Evolutionary conservation across 2,888 invertebrate species (phyloP), one percentile per base, ranked within the genome.

Genomic region (Pyralis farinalis): DNA sequence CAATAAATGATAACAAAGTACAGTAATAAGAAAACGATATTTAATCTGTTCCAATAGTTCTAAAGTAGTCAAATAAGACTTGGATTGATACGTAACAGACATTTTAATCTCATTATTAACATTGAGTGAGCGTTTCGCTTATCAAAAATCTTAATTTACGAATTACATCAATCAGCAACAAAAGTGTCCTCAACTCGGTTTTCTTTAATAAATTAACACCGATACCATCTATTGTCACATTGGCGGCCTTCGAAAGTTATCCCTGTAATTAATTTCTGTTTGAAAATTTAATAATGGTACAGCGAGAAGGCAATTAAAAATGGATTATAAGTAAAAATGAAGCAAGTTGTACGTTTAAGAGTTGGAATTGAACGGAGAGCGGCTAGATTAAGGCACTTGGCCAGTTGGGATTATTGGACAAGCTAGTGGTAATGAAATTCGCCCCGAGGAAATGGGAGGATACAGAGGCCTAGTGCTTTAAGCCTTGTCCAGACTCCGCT

Each of bases 341-440:
- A 77, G 68, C 71, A 75, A 86, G 74, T 78, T 69, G 71, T 66
- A 68, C 71, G 69, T 83, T 84, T 74, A 73, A 74, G 79, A 82
- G 78, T 84, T 58, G 73, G 69, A 81, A 82, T 86, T 76, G 79
- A 77, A 82, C 69, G 61, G 68, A 65, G 70, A 75, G 78, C 66
- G 76, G 74, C 75, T 68, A 78, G 86, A 87, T 86, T 85, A 85
- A 76, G 76, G 71, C 80, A 80, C 71, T 84, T 77, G 83, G 71
- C 73, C 71, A 64, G 61, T 61, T 51, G 56, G 78, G 84, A 87
- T 88, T 88, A 86, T 73, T 63, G 72, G 73, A 68, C 76, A 71
- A 73, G 79, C 77, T 79, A 82, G 81, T 83, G 82, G 82, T 87
- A 86, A 87, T 87, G 86, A 86, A 87, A 85, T 85, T 85, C 76